Evolutionary conservation across 2,113 vertebrate species (phyloP), one percentile per base, ranked within the genome.

Genomic region (Oxyura jamaicensis): DNA sequence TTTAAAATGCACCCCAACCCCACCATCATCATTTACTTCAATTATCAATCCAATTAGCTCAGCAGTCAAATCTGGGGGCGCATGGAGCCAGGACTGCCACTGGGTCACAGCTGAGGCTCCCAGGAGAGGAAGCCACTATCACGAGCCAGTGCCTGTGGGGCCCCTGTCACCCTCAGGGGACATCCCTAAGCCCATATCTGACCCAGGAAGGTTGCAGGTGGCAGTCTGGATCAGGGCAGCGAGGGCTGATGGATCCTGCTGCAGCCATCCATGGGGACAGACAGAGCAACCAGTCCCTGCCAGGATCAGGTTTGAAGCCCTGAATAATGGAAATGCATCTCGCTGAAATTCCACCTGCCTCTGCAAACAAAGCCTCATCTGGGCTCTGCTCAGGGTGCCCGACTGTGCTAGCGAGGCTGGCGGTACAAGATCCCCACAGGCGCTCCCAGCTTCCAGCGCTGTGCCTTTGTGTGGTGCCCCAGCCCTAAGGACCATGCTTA

Each of bases 321-420:
- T 28, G 63, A 52, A n/a, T 96, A 87, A 96, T 15, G 83, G 63
- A 94, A 92, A 86, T 12, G 2, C 69, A 93, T 59, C 76, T 71
- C 8, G 23, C 74, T 96, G 83, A 72, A 83, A 96, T 94, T 90
- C 87, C 85, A 21, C 13, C 46, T 88, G 91, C 82, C 58, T 90
- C 28, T 1, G 28, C 85, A 74, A 87, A 77, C 88, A 83, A 28
- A 95, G 55, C 41, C 35, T 0, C 4, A 1, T 25, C 33, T 2
- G 29, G 72, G 56, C 67, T 36, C 18, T 19, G 56, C 53, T 31
- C 53, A 11, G 60, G 59, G 25, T 67, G 66, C 65, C 50, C 18
- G 16, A 76, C 39, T 39, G n/a, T 86, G 66, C 68, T 56, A 4
- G 15, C 21, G 5, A 23, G 48, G 48, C 48, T 25, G 23, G 28